A percentile compares a stretch with the other conserved stretches of the same genome.
Evolutionary conservation across 2,888 invertebrate species (phyloP).

Genomic region (Petrolisthes cinctipes): DNA sequence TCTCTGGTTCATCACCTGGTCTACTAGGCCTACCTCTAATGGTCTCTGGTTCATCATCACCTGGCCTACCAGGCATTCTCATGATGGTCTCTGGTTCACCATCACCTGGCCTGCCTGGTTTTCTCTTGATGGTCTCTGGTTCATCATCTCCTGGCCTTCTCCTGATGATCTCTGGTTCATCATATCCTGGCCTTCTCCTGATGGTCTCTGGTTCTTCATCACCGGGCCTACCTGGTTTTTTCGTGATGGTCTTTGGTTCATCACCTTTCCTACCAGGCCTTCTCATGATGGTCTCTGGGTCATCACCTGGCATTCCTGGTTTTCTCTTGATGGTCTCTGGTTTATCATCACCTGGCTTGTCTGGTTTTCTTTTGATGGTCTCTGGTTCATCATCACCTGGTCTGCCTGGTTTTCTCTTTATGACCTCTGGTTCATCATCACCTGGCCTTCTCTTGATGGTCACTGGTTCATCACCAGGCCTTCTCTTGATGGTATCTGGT

Average conservation of each 20-base stretch:
- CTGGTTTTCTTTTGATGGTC: background rate
- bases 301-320: constrained; percentile 47
- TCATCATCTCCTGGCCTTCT: constrained; percentile 12
- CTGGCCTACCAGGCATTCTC: background rate
- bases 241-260: constrained; percentile 34
- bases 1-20: constrained; percentile 22
- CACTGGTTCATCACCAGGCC: constrained; percentile 17
- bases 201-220: constrained; percentile 29
- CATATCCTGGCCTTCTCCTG: constrained; percentile 12
- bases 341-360: constrained; percentile 38
- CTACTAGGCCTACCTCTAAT: background rate
- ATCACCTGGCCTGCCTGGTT: constrained; percentile 22
- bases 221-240: background rate
- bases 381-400: background rate
- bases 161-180: constrained; percentile 24
- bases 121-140: constrained; percentile 31
- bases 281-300: constrained; percentile 11
- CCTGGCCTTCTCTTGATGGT: constrained; percentile 16
- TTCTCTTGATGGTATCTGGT: constrained; percentile 5
- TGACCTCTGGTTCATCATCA: constrained; percentile 6
- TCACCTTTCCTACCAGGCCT: constrained; percentile 5
- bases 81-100: background rate
- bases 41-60: background rate
- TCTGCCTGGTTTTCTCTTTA: background rate
- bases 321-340: constrained; percentile 51